Percentiles rank a stretch among this genome's conserved stretches.
phyloP scores from a whole-genome alignment of 2,888 invertebrate species.

The Synanthedon formicaeformis region DNA sequence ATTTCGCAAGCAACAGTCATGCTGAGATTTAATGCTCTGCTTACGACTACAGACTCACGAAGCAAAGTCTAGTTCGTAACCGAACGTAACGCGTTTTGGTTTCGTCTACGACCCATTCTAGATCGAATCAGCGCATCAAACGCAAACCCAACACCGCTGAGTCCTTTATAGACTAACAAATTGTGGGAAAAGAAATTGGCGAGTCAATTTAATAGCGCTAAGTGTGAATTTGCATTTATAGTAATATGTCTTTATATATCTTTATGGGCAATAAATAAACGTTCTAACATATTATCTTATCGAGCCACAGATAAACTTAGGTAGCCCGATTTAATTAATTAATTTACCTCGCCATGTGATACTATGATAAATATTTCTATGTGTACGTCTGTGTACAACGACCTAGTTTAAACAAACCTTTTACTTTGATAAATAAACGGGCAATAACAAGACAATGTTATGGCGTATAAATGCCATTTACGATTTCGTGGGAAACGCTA shows the following conservation, averaged over 20 bases:
- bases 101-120: constrained; percentile 1
- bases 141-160: no score
- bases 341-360: background rate
- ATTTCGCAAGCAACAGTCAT: constrained; percentile 34
- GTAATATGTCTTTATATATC: constrained; percentile 29
- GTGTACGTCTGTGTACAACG: background rate
- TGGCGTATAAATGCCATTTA: background rate
- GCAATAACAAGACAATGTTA: background rate
- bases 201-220: constrained; percentile 28
- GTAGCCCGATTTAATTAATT: constrained; percentile 23
- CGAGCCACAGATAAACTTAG: constrained; percentile 41
- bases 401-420: background rate
- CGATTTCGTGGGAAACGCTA: no score
- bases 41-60: constrained; percentile 33
- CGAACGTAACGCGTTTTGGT: constrained; percentile 12
- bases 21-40: constrained; percentile 49
- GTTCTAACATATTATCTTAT: constrained; percentile 33
- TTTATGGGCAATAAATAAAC: constrained; percentile 37
- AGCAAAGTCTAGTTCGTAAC: background rate
- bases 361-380: background rate
- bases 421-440: background rate
- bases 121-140: no score
- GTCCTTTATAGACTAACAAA: no score
- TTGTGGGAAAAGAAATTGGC: constrained; percentile 14
- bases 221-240: constrained; percentile 48